Conservation (phyloP, 2,888 invertebrate genomes). For the Stratiomys singularior region DNA sequence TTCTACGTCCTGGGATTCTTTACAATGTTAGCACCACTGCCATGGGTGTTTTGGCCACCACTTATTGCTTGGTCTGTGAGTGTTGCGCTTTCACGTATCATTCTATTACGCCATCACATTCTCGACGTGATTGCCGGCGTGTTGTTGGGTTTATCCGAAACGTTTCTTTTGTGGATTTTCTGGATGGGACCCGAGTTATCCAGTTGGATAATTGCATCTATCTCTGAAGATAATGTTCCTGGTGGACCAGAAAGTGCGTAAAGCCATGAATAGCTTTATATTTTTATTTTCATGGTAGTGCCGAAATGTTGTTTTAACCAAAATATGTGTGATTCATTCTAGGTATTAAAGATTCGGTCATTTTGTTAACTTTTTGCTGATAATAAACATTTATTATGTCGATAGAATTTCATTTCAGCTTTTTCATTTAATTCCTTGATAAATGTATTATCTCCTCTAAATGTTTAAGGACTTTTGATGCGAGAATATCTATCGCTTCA, state of each 20-base stretch:
- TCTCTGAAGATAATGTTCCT: constrained; percentile 59
- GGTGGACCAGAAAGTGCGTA: constrained; percentile 53
- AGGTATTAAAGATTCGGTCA: no score
- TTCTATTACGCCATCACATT: constrained; percentile 87
- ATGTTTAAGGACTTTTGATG: no score
- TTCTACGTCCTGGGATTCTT: constrained; percentile 81
- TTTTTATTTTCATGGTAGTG: neutral
- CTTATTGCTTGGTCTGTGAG: constrained; percentile 79
- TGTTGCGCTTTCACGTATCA: constrained; percentile 81
- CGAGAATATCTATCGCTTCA: no score
- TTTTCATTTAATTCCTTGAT: no score
- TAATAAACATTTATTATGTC: no score
- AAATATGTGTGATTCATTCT: neutral
- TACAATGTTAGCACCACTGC: constrained; percentile 71
- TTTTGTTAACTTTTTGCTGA: no score
- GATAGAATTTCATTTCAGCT: no score
- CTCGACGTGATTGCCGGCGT: constrained; percentile 84
- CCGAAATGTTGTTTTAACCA: neutral
- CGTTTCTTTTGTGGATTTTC: constrained; percentile 71
- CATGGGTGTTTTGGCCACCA: constrained; percentile 71
- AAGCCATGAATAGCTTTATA: neutral
- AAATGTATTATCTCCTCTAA: no score
- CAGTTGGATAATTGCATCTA: constrained; percentile 55
- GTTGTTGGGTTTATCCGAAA: constrained; percentile 77
- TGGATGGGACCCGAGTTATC: constrained; percentile 77